Conservation (phyloP, 1,140 invertebrate species). For the Acromyrmex charruanus region DNA sequence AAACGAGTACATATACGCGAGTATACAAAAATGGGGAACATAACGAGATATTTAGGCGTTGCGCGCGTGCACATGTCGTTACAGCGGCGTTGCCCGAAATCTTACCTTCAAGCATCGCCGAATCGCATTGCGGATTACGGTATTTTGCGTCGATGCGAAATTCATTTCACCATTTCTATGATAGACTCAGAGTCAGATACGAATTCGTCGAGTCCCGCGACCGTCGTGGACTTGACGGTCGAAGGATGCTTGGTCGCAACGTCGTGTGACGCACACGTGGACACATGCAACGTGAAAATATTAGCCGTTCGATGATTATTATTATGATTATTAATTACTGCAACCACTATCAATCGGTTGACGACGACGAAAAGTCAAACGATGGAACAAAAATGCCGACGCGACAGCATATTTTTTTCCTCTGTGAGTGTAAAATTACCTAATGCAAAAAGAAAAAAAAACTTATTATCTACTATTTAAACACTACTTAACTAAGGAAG, state of each 20-base stretch:
- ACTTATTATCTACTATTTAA: conserved; percentile 85
- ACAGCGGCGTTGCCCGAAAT: not conserved
- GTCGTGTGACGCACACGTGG: not conserved
- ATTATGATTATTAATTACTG: conserved; percentile 59
- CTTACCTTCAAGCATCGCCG: not conserved
- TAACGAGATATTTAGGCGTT: conserved; percentile 53
- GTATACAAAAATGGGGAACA: conserved; percentile 61
- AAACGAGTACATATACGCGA: conserved; percentile 34
- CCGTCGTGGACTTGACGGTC: not conserved
- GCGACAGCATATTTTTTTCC: conserved; percentile 85
- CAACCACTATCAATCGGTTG: conserved; percentile 53
- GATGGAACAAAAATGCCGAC: conserved; percentile 69
- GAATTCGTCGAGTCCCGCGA: not conserved
- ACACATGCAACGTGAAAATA: conserved; percentile 31
- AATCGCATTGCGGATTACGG: not conserved
- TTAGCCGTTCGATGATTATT: conserved; percentile 65
- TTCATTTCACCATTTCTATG: not conserved
- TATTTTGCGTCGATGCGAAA: not conserved
- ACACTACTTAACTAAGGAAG: conserved; percentile 86
- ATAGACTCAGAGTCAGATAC: not conserved
- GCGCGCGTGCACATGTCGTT: conserved; percentile 52
- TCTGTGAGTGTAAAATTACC: conserved; percentile 86
- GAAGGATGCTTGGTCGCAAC: not conserved
- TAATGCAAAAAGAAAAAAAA: conserved; percentile 76
- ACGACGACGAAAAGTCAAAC: conserved; percentile 63